Evolutionary conservation across 2,113 vertebrate genomes (phyloP), one percentile per base, ranked within the genome.

Genomic region (Isurus oxyrinchus): DNA sequence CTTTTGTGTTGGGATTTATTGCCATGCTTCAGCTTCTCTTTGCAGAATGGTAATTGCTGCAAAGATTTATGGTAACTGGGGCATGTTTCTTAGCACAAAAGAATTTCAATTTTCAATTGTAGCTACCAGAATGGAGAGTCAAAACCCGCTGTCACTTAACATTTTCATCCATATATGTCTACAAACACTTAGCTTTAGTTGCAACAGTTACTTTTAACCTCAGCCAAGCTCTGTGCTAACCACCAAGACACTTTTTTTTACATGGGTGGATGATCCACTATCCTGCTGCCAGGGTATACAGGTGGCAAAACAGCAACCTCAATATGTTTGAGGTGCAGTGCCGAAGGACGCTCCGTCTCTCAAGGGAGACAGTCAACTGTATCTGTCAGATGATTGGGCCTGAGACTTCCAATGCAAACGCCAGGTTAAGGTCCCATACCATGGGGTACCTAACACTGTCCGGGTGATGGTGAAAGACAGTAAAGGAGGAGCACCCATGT

Each of bases 121-220:
- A 55, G 23, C 40, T 95, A 31, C 49, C 44, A 72, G 67, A 95
- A 55, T 31, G 44, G 67, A 95, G 44, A 49, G 44, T 69, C 49
- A 69, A 76, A 95, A 76, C 40, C 44, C 76, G 66, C 67, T 69
- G 40, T 31, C 57, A 19, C 63, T 95, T 95, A 55, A 72, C 44
- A 55, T 95, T 53, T 67, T 72, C 11, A 53, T 72, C 27, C 53
- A 55, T 35, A 72, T 76, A 72, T 72, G 49, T 95, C 67, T 95
- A 66, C 49, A 72, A 55, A 55, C 69, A 53, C 67, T 35, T 95
- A 35, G 6, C 59, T 40, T 95, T 95, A 69, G 21, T 27, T 53
- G 27, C 66, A 44, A n/a, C 88, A 66, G 59, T 93, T 93, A 40
- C 35, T 40, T 94, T 94, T 66, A 94, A 94, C n/a, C 90, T 63